Base-by-base conservation (phyloP, 2,888 invertebrate genomes). In the Vesta saturnalis region DNA sequence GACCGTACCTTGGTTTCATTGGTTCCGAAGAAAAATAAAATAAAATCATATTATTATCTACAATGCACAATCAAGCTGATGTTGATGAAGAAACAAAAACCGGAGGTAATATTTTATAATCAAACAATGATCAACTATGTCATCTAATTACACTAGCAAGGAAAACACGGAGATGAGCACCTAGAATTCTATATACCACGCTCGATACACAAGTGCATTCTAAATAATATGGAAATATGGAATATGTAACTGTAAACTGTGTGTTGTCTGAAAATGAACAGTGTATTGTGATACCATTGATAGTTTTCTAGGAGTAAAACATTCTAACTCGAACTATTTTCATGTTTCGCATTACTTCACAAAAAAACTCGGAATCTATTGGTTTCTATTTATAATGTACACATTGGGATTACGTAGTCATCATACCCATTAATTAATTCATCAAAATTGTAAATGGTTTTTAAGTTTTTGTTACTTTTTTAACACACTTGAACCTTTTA, bases 121-220 rank as follows among this genome's bases (percentile, higher is more conserved):
- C n/a, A n/a, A n/a, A n/a, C n/a, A n/a, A n/a, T 19, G 54, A 52
- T 12, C 54, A 52, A 19, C 54, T 52, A n/a, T 52, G 54, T 52
- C 18, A 52, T 19, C 14, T 16, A 16, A 52, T 5, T 4, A 52
- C 16, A 16, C 3, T 52, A 8, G 6, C 15, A 12, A 52, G 54
- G 14, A 52, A 52, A 52, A 16, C 16, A 10, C 18, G 21, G 6
- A 52, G 54, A 19, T 52, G 54, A 15, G 3, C 54, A n/a, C 8
- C 15, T 46, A 3, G 14, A 4, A 46, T 46, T 6, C 14, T 14
- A 14, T 46, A 46, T 46, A 14, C 30, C 10, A 30, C 10, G 30
- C 5, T 30, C 10, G 30, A 30, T 10, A 30, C 30, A 10, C 6
- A 30, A 10, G 5, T 30, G 10, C 5, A 6, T 30, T 10, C 30